Evolutionary conservation across 2,888 invertebrate species (phyloP), one percentile per base, ranked within the genome.

Genomic region (Epistrophe grossulariae): DNA sequence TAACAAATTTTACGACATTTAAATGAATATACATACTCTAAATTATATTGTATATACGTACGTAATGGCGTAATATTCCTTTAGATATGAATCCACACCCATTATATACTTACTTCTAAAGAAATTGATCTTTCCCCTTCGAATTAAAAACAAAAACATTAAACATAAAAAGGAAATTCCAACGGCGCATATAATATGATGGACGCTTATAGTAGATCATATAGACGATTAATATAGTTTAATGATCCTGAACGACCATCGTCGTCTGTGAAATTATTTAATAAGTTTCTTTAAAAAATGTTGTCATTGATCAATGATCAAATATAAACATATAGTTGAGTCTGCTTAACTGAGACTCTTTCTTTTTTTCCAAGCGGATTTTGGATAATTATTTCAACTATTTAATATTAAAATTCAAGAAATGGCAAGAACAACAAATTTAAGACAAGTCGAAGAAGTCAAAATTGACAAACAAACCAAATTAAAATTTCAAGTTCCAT

Each of bases 1-100:
- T 48, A 48, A 48, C n/a, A 48, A 60, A 40, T 38, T 60, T 38
- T 60, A n/a, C 35, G 50, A 50, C 24, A 52, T 9, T 52, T 7
- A 55, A 9, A 55, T 15, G 15, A 50, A 6, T 19, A 19, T 50
- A 38, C 9, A 38, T 4, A 38, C 11, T 24, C 24, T 38, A 11
- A 2, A 38, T 38, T 9, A 5, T 4, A 28, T 28, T 28, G 28
- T 28, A 28, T n/a, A n/a, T n/a, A n/a, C n/a, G n/a, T 9, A n/a
- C 3, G 15, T 7, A 40, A 5, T 13, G 3, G 40, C 50, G 1
- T 10, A 19, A 19, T 50, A 19, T 50, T 19, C 6, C 1, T 50
- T 0, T 19, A 50, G 11, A 48, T 17, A 48, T 17, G 40, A 50
- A 19, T 50, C n/a, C 31, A 57, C 57, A 57, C 57, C 57, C 57